phyloP scores from a whole-genome alignment of 2,113 vertebrate genomes.

The Eubucco bourcierii region DNA sequence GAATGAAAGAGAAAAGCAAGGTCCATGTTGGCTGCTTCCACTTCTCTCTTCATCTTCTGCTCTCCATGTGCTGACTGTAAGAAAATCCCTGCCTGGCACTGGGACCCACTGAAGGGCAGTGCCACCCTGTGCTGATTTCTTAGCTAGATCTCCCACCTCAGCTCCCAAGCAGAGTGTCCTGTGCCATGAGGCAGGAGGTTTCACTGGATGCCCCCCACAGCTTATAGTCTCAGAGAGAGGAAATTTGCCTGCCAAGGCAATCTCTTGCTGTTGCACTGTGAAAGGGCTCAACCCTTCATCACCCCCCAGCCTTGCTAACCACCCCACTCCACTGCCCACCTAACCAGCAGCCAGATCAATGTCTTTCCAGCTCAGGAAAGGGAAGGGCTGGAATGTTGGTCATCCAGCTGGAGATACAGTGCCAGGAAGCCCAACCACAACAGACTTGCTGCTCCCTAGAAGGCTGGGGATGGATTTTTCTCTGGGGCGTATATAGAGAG shows the following conservation, averaged over 20 bases:
- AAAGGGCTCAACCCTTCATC: background rate
- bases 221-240: accelerated
- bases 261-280: background rate
- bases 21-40: background rate
- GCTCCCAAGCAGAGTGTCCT: background rate
- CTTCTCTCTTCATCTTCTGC: background rate
- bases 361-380: background rate
- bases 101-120: background rate
- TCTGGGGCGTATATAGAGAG: accelerated
- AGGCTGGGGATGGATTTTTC: background rate
- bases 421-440: background rate
- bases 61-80: background rate
- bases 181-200: background rate
- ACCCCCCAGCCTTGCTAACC: background rate
- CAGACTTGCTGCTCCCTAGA: background rate
- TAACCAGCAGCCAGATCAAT: background rate
- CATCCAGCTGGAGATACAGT: background rate
- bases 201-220: background rate
- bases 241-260: background rate
- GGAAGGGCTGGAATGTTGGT: accelerated
- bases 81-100: background rate
- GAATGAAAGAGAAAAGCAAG: background rate
- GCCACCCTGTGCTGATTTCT: background rate
- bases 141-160: too few species aligned
- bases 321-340: background rate